Percentiles rank a stretch among this genome's conserved stretches.
Conservation (phyloP, 92 coral and sea anemone genomes). For the Parazoanthus atlanticus region DNA sequence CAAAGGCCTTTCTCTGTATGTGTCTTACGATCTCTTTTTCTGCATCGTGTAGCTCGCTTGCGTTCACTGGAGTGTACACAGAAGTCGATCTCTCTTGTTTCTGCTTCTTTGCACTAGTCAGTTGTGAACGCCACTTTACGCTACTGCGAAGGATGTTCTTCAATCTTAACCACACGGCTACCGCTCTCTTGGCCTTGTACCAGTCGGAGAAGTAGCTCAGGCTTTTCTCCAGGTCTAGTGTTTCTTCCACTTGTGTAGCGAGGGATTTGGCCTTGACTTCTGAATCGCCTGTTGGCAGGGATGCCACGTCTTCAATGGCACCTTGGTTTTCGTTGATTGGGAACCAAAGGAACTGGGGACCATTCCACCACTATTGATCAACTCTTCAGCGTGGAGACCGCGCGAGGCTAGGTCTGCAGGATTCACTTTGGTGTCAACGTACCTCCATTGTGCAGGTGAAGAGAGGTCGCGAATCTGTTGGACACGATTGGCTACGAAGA, state of each 20-base stretch:
- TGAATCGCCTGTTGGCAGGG: constrained; percentile 29
- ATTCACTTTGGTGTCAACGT: background rate
- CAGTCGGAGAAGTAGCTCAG: constrained; percentile 14
- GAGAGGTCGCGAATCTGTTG: constrained; percentile 8
- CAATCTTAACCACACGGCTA: constrained; percentile 20
- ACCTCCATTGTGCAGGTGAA: constrained; percentile 17
- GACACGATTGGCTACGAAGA: constrained; percentile 33
- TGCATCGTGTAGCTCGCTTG: background rate
- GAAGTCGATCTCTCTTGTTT: background rate
- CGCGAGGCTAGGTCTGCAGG: constrained; percentile 38
- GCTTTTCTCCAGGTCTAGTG: background rate
- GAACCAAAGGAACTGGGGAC: constrained; percentile 4
- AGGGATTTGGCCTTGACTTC: constrained; percentile 24
- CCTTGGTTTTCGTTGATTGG: background rate
- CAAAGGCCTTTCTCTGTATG: background rate
- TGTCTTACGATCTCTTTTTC: background rate
- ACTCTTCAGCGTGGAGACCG: background rate
- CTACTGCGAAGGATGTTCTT: background rate
- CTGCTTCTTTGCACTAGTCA: background rate
- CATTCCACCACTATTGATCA: constrained; percentile 21
- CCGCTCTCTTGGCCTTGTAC: constrained; percentile 39
- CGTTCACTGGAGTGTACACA: background rate
- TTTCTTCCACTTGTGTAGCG: constrained; percentile 30
- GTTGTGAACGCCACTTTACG: background rate
- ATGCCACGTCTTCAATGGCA: background rate